These are phyloP conservation scores for Cladopsammia gracilis DNA, from an alignment of 64 coral and sea anemone species.

Conservation along the genomic window DNA sequence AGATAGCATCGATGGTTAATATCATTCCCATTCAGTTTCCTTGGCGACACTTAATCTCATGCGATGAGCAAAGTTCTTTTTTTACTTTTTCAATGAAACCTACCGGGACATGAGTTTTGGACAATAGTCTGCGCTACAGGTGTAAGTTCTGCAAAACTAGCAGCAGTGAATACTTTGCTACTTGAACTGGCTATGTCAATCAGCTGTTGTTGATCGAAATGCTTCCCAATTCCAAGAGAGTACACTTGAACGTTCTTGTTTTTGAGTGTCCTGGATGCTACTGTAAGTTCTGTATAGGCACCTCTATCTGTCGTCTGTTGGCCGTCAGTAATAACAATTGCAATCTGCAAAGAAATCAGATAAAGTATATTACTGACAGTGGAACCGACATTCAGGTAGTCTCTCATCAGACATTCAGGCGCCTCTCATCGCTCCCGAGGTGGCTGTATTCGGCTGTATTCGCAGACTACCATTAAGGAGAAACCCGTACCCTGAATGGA, in stretches of 20 bases:
- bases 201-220: constrained; percentile 34
- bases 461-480: too few relatives aligned
- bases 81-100: background rate
- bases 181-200: constrained; percentile 38
- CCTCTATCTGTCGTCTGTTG: constrained; percentile 51
- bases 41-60: too few relatives aligned
- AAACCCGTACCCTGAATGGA: too few relatives aligned
- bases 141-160: constrained; percentile 28
- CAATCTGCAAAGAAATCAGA: constrained; percentile 34
- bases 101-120: constrained; percentile 62
- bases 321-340: constrained; percentile 73
- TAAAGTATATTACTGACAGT: too few relatives aligned
- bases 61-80: too few relatives aligned
- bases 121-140: constrained; percentile 49
- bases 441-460: too few relatives aligned
- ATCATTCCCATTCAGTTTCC: too few relatives aligned
- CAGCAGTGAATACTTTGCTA: constrained; percentile 18
- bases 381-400: too few relatives aligned
- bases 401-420: too few relatives aligned
- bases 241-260: constrained; percentile 39
- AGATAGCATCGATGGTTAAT: too few relatives aligned
- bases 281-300: background rate
- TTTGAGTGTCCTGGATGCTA: constrained; percentile 56
- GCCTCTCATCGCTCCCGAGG: too few relatives aligned
- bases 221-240: constrained; percentile 64